Conservation (phyloP, 53 echinoderm and acorn worm genomes). For the Paelopatides confundens region DNA sequence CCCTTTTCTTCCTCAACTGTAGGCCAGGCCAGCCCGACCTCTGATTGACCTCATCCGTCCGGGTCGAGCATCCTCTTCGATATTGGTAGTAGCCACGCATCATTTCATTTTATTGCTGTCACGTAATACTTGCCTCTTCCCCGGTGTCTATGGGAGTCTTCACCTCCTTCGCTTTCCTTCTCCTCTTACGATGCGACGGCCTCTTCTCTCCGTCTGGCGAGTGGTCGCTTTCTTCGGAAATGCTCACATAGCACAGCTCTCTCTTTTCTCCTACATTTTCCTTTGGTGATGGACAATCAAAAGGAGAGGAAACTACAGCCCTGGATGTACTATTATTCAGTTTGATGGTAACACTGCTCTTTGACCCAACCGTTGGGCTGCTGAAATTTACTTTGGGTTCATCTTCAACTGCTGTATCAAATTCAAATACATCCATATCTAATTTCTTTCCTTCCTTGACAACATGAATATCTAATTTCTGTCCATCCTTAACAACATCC, state of each 20-base stretch:
- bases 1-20: background rate
- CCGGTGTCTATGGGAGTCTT: background rate
- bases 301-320: conserved; percentile 6
- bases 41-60: background rate
- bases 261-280: background rate
- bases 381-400: background rate
- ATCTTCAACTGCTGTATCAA: conserved; percentile 1
- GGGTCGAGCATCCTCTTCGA: background rate
- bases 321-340: conserved; percentile 26
- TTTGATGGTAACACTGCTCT: background rate
- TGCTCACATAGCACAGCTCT: conserved; percentile 13
- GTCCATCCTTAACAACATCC: background rate
- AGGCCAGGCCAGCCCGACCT: background rate
- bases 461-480: background rate
- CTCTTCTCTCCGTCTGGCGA: conserved; percentile 26
- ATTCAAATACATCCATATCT: conserved; percentile 20
- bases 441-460: background rate
- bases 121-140: background rate
- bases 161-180: conserved; percentile 15
- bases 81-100: background rate
- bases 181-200: background rate
- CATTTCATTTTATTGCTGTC: conserved; percentile 23
- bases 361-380: background rate
- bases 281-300: conserved; percentile 13
- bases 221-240: conserved; percentile 14